A percentile compares a stretch with the other conserved stretches of the same genome.
Conservation (phyloP, 1,140 invertebrate species). For the Zaprionus gabonicus region DNA sequence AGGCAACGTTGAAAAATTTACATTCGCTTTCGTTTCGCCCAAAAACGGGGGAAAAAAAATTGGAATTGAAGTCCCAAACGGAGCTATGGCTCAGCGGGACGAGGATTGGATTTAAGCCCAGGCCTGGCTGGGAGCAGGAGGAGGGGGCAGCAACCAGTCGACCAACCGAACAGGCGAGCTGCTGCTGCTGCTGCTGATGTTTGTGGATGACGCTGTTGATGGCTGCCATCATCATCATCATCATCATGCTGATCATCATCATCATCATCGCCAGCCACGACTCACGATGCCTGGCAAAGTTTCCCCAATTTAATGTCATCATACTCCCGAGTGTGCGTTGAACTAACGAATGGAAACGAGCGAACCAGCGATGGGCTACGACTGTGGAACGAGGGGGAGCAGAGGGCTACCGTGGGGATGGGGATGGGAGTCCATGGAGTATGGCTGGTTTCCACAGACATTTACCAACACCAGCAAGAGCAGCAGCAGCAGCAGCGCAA, state of each 20-base stretch:
- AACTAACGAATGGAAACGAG: slow-evolving; percentile 69
- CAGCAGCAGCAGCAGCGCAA: slow-evolving; percentile 55
- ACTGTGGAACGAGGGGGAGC: slow-evolving; percentile 6
- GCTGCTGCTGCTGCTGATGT: slow-evolving; percentile 41
- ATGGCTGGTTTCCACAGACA: slow-evolving; percentile 51
- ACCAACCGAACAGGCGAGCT: slow-evolving; percentile 55
- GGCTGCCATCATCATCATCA: slow-evolving; percentile 63
- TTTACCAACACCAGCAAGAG: slow-evolving; percentile 42
- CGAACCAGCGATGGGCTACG: slow-evolving; percentile 13
- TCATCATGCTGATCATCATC: slow-evolving; percentile 48
- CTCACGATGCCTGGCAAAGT: slow-evolving; percentile 66
- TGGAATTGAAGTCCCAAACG: slow-evolving; percentile 54
- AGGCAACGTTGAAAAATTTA: slow-evolving; percentile 70
- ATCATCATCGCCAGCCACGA: slow-evolving; percentile 32
- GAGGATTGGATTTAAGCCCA: slow-evolving; percentile 62
- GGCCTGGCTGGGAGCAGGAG: slow-evolving; percentile 6
- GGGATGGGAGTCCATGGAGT: slow-evolving; percentile 17
- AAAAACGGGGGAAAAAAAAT: slow-evolving; percentile 42
- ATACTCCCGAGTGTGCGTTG: slow-evolving; percentile 80
- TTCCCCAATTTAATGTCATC: slow-evolving; percentile 84
- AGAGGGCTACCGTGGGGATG: slow-evolving; percentile 2
- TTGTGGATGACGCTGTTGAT: slow-evolving; percentile 66
- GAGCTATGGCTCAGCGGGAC: slow-evolving; percentile 27
- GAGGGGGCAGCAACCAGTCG: slow-evolving; percentile 35
- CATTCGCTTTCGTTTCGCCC: slow-evolving; percentile 79